These are phyloP conservation scores for Gorsachius magnificus DNA, from an alignment of 2,797 vertebrate genomes.

Conservation along the genomic window DNA sequence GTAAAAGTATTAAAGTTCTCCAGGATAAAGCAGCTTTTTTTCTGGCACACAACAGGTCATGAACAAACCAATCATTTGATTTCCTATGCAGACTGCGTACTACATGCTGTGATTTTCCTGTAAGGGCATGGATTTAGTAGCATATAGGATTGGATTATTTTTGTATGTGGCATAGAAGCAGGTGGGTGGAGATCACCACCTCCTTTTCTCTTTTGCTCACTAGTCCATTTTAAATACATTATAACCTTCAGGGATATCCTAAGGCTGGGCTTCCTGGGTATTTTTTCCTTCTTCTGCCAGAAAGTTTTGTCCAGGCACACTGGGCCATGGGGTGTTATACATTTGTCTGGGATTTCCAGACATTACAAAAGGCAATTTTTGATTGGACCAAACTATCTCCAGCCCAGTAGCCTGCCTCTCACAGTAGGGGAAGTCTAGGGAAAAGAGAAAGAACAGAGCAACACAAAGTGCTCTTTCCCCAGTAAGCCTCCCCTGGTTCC, in stretches of 20 bases:
- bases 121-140: neutral
- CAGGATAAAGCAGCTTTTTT: neutral
- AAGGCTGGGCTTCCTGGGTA: neutral
- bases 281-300: neutral
- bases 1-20: neutral
- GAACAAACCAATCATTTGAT: neutral
- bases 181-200: neutral
- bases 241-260: neutral
- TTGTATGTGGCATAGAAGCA: neutral
- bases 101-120: neutral
- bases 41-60: neutral
- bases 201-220: neutral
- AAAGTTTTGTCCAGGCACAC: neutral
- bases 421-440: neutral
- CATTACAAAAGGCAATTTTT: neutral
- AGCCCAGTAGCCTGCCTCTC: neutral
- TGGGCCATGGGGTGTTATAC: neutral
- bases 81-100: neutral
- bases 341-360: neutral
- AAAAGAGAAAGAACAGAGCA: neutral
- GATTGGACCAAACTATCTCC: neutral
- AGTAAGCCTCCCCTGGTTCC: fast-evolving
- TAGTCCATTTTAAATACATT: neutral
- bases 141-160: neutral
- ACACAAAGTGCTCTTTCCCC: neutral